A percentile compares a stretch with the other conserved stretches of the same genome.
Evolutionary conservation across 2,113 vertebrate genomes (phyloP).

Genomic region (Nansenia antarctica): DNA sequence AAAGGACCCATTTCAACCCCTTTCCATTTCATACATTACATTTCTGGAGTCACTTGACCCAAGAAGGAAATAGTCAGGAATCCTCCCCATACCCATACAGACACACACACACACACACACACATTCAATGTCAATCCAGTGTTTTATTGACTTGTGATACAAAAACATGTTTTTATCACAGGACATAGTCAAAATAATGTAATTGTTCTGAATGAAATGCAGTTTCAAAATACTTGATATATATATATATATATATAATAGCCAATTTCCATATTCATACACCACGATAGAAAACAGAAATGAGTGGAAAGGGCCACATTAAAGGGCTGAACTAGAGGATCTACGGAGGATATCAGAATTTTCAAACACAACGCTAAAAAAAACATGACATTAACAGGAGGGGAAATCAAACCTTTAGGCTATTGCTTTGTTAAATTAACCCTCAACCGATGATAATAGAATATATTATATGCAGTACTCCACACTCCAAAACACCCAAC

Average conservation of each 20-base stretch:
- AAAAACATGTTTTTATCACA: conserved; percentile 10
- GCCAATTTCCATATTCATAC: background rate
- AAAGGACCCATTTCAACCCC: conserved; percentile 1
- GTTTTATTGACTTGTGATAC: conserved; percentile 57
- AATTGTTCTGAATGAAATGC: conserved; percentile 20
- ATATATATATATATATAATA: conserved; percentile 22
- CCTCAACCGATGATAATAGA: background rate
- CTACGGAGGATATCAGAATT: background rate
- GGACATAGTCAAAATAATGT: conserved; percentile 15
- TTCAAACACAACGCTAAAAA: conserved; percentile 5
- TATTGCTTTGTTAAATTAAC: background rate
- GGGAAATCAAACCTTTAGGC: background rate
- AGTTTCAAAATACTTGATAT: conserved; percentile 16
- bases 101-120: background rate
- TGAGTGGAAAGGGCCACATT: background rate
- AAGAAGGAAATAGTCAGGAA: background rate
- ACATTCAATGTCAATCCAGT: conserved; percentile 57
- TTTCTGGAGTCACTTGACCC: background rate
- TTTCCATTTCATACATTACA: background rate
- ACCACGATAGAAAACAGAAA: background rate
- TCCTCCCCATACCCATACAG: background rate
- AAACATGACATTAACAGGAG: background rate
- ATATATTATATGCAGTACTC: background rate
- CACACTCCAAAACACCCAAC: too few relatives aligned
- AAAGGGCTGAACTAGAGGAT: background rate